Evolutionary conservation across 2,888 invertebrate species (phyloP).

Genomic region (Parnassius smintheus): DNA sequence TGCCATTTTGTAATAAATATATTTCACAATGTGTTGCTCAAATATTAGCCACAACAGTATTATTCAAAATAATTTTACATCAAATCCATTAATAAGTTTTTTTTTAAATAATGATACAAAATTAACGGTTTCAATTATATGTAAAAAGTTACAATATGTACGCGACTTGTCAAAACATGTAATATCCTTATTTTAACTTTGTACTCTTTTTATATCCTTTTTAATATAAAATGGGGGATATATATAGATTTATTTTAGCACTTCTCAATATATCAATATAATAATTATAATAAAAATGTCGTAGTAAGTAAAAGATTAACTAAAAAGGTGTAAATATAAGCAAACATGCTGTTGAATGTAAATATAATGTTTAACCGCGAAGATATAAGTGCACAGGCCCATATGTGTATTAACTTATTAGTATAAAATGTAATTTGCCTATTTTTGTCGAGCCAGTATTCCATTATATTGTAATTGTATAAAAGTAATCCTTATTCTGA

Average conservation of each 20-base stretch:
- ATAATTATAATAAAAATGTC: too few species aligned
- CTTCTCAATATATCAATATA: too few species aligned
- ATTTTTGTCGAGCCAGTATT: constrained; percentile 26
- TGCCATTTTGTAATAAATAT: constrained; percentile 1
- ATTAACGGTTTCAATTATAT: too few species aligned
- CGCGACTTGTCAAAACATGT: too few species aligned
- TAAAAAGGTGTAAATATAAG: constrained; percentile 20
- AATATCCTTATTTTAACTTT: too few species aligned
- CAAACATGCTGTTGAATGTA: constrained; percentile 37
- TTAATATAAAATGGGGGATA: too few species aligned
- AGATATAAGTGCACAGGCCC: constrained; percentile 35
- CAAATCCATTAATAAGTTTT: too few species aligned
- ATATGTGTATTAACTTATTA: constrained; percentile 27
- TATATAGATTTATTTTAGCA: too few species aligned
- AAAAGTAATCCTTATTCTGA: background rate
- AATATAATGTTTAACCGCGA: constrained; percentile 43
- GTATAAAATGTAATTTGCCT: constrained; percentile 52
- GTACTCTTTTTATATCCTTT: too few species aligned
- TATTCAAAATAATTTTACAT: constrained; percentile 1
- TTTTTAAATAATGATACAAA: too few species aligned
- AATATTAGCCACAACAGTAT: constrained; percentile 14
- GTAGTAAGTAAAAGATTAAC: background rate
- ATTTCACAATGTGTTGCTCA: constrained; percentile 14
- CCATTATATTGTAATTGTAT: constrained; percentile 16
- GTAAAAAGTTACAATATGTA: too few species aligned